Base-by-base conservation (phyloP, 1,140 invertebrate genomes). In the Medauroidea extradentata region DNA sequence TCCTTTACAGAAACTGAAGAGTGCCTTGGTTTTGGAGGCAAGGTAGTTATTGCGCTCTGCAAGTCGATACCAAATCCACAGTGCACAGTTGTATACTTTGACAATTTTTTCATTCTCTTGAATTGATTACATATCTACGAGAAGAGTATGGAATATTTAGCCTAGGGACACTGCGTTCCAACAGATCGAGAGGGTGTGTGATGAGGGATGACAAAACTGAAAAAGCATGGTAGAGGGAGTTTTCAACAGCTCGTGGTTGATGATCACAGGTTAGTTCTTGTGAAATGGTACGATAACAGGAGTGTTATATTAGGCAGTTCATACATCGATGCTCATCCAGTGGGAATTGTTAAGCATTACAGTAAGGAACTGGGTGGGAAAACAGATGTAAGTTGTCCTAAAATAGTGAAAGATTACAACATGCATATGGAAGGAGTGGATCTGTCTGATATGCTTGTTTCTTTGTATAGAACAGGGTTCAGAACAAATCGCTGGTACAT, bases 151-250 rank as follows among this genome's bases (percentile, higher is more conserved):
- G 63, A 19, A 63, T 70, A 23, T 50, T 75, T 21, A 69, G 68
- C 62, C 53, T 77, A 38, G 76, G 71, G 65, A 77, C 70, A 57
- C 67, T 76, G 24, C 67, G 70, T 57, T 24, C 54, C 53, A 73
- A 75, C 64, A 64, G 71, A 63, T 52, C 73, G 25, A 59, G 59
- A 65, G 65, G 65, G 49, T 67, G 63, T 62, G 58, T 64, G 53
- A 64, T 76, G 57, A 61, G 66, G 54, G 51, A 44, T 34, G 29
- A 34, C 29, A 34, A 34, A 34, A 11, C 29, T 34, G 29, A 34
- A 34, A 34, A 34, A 34, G 11, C 5, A 34, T 34, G 29, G 29
- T 34, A 34, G 59, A 61, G 72, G 41, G 48, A 64, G 61, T 53
- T 63, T 63, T 57, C 63, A 68, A 58, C 55, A 62, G 56, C 63